phyloP scores from a whole-genome alignment of 2,888 invertebrate genomes.

The Tetragnatha montana region DNA sequence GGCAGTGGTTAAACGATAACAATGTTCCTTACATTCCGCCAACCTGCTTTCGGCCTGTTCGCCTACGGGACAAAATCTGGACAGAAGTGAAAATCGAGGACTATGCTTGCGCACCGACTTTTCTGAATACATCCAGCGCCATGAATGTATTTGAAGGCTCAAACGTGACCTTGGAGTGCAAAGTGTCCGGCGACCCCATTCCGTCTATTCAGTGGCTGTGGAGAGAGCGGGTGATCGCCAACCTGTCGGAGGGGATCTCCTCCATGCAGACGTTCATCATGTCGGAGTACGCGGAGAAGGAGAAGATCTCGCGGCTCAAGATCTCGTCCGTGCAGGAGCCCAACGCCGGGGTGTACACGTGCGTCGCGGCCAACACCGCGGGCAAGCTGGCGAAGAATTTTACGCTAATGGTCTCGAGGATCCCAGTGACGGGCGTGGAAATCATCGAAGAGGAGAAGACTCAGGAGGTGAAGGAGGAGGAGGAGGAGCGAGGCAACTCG shows the following conservation, averaged over 20 bases:
- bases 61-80: slow-evolving; percentile 69
- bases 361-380: slow-evolving; percentile 67
- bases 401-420: slow-evolving; percentile 68
- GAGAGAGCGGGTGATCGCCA: slow-evolving; percentile 68
- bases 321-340: slow-evolving; percentile 71
- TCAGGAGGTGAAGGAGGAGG: slow-evolving; percentile 71
- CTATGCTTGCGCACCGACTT: slow-evolving; percentile 70
- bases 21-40: slow-evolving; percentile 72
- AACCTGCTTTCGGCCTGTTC: slow-evolving; percentile 64
- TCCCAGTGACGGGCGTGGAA: slow-evolving; percentile 69
- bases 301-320: slow-evolving; percentile 65
- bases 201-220: slow-evolving; percentile 71
- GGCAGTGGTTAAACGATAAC: slow-evolving; percentile 68
- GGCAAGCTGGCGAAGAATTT: slow-evolving; percentile 70
- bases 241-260: slow-evolving; percentile 70
- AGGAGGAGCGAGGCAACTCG: slow-evolving; percentile 63
- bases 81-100: slow-evolving; percentile 65
- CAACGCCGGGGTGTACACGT: slow-evolving; percentile 70
- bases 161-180: slow-evolving; percentile 71
- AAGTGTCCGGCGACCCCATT: slow-evolving; percentile 71
- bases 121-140: slow-evolving; percentile 71
- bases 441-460: slow-evolving; percentile 70
- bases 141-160: slow-evolving; percentile 71
- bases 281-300: slow-evolving; percentile 61
- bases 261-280: slow-evolving; percentile 69